A percentile compares a stretch with the other conserved stretches of the same genome.
phyloP scores from a whole-genome alignment of 1,140 invertebrate species.

The Chironomus striatipennis region DNA sequence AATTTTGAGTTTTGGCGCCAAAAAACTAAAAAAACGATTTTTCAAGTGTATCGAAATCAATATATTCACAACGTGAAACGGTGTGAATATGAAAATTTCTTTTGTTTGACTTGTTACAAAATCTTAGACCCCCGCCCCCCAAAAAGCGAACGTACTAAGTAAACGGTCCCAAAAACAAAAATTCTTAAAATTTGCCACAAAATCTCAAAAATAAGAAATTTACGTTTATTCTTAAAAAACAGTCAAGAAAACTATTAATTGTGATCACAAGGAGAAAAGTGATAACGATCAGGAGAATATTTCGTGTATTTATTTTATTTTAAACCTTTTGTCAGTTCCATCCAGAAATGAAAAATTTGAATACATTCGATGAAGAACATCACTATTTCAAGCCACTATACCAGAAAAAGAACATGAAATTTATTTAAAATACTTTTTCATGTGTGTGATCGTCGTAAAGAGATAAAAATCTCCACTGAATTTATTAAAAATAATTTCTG shows the following conservation, averaged over 20 bases:
- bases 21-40: no score
- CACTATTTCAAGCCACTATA: not conserved
- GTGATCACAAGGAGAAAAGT: not conserved
- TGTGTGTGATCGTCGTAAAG: not conserved
- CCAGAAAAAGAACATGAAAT: not conserved
- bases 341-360: slow-evolving; percentile 17
- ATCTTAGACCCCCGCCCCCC: no score
- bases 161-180: no score
- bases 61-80: no score
- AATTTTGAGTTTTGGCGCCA: no score
- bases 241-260: not conserved
- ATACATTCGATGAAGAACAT: slow-evolving; percentile 20
- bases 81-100: no score
- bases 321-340: not conserved
- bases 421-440: not conserved
- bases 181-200: no score
- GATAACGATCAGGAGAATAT: not conserved
- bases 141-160: no score
- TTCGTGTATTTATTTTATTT: not conserved
- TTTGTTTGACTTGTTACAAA: no score
- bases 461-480: slow-evolving; percentile 18
- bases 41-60: no score
- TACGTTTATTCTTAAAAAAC: not conserved
- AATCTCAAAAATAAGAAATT: no score
- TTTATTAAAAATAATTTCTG: slow-evolving; percentile 23